Percentiles rank a stretch among this genome's conserved stretches.
Conservation (phyloP, 2,888 invertebrate genomes). For the Nomada ruficornis region DNA sequence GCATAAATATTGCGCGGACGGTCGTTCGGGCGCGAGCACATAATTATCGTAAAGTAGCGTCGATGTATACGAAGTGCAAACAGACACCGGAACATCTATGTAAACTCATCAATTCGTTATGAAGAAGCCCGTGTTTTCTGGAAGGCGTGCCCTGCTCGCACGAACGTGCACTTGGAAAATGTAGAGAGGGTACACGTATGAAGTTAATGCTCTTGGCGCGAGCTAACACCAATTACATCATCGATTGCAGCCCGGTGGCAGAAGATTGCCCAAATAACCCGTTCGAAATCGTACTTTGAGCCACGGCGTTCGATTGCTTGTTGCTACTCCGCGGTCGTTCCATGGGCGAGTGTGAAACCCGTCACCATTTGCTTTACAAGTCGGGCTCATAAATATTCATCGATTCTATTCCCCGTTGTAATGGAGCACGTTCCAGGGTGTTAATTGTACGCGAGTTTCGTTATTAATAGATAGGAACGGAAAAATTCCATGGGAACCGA, state of each 20-base stretch:
- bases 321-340: background rate
- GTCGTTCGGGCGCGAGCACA: constrained; percentile 36
- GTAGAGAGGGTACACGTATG: constrained; percentile 2
- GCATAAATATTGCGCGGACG: constrained; percentile 47
- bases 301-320: background rate
- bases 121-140: constrained; percentile 64
- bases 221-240: constrained; percentile 17
- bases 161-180: background rate
- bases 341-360: background rate
- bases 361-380: background rate
- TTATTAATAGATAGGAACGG: background rate
- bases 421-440: background rate
- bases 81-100: constrained; percentile 64
- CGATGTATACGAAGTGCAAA: constrained; percentile 49
- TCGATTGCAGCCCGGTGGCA: background rate
- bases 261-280: constrained; percentile 7
- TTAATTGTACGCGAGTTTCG: constrained; percentile 2
- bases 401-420: background rate
- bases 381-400: constrained; percentile 10
- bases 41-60: constrained; percentile 44
- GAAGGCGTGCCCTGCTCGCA: constrained; percentile 12
- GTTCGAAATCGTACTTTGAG: background rate
- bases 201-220: background rate
- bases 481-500: background rate
- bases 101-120: constrained; percentile 63